Conservation (phyloP, 2,113 vertebrate species). For the Copsychus sechellarum region DNA sequence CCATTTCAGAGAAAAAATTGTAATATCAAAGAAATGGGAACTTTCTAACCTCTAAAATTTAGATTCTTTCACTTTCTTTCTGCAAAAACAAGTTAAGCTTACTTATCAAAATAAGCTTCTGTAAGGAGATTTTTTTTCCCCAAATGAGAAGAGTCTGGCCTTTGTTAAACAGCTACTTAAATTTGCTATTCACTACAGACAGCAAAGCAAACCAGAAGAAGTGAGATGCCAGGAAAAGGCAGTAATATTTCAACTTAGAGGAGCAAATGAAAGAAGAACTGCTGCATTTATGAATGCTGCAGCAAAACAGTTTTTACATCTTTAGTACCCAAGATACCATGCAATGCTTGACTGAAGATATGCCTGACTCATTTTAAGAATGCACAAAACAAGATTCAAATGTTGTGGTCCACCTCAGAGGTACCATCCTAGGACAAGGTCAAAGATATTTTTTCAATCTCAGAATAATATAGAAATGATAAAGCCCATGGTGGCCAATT, state of each 20-base stretch:
- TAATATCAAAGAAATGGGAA: not conserved
- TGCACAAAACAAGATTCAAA: not conserved
- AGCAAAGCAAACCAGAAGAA: not conserved
- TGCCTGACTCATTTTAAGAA: not conserved
- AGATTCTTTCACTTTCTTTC: not conserved
- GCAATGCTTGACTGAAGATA: not conserved
- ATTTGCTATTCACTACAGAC: not conserved
- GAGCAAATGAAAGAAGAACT: not conserved
- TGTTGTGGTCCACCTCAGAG: not conserved
- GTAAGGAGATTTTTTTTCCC: not conserved
- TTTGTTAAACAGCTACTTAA: not conserved
- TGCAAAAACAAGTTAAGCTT: not conserved
- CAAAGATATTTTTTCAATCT: not conserved
- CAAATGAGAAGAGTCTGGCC: not conserved
- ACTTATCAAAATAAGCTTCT: not conserved
- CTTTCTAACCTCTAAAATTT: not conserved
- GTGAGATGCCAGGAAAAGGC: not conserved
- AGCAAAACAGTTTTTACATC: not conserved
- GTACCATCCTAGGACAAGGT: not conserved
- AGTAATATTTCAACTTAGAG: not conserved
- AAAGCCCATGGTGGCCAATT: not conserved
- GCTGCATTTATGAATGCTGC: not conserved
- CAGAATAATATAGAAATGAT: not conserved
- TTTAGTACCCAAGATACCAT: not conserved
- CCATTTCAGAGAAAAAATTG: not conserved